phyloP scores from a whole-genome alignment of 1,140 invertebrate species.

The Thalassaphorura encarpata region DNA sequence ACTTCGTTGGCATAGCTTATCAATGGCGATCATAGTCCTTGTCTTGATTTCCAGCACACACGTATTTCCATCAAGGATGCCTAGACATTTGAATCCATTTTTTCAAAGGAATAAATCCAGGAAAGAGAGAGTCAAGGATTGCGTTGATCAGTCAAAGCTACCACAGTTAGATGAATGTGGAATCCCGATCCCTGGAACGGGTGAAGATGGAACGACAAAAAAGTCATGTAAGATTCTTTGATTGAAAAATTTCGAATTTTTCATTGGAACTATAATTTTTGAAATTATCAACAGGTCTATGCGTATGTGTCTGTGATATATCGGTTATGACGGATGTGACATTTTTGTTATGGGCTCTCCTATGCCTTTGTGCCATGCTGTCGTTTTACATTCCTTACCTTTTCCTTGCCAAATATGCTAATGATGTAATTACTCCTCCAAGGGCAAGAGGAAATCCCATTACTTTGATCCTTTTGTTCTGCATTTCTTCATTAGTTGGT shows the following conservation, averaged over 20 bases:
- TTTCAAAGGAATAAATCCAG: background rate
- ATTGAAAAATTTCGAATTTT: background rate
- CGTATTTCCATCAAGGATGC: background rate
- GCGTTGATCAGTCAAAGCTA: background rate
- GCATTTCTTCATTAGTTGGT: background rate
- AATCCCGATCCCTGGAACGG: background rate
- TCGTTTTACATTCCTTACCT: slow-evolving; percentile 15
- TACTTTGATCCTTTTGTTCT: slow-evolving; percentile 2
- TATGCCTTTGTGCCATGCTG: background rate
- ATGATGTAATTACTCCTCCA: background rate
- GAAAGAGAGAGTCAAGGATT: background rate
- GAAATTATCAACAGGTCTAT: background rate
- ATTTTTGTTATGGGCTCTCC: slow-evolving; percentile 12
- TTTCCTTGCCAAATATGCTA: background rate
- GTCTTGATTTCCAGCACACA: background rate
- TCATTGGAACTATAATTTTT: background rate
- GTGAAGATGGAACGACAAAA: background rate
- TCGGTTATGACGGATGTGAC: background rate
- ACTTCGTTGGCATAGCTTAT: slow-evolving; percentile 3
- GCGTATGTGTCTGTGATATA: slow-evolving; percentile 12
- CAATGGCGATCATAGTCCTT: slow-evolving; percentile 5
- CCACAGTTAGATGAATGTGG: background rate
- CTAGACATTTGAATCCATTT: background rate
- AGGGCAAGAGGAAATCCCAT: background rate
- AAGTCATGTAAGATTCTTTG: background rate